Conservation (phyloP, 92 coral and sea anemone species). For the Phenganax subtilis region DNA sequence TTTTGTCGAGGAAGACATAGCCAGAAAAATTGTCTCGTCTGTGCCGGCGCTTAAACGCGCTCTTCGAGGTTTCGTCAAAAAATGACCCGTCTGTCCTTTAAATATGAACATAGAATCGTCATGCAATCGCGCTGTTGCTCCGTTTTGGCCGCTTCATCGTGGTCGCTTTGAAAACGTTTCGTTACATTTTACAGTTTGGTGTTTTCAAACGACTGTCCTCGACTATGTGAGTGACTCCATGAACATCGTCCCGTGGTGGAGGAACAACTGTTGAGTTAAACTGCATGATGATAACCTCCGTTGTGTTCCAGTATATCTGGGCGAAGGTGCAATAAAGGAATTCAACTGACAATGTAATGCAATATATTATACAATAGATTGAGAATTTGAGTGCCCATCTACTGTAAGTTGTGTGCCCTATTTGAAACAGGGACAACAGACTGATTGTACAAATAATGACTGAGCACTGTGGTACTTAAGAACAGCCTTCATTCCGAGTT, state of each 20-base stretch:
- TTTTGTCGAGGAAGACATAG: no score
- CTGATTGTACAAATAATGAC: neutral
- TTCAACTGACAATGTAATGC: conserved; percentile 8
- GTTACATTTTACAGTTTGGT: no score
- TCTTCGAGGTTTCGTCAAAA: no score
- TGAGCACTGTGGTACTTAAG: neutral
- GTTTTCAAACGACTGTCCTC: neutral
- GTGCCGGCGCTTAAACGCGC: no score
- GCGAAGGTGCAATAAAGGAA: neutral
- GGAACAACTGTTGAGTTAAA: neutral
- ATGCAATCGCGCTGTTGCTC: no score
- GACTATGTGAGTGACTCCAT: neutral
- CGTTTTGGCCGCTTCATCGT: no score
- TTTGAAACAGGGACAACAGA: neutral
- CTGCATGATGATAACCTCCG: neutral
- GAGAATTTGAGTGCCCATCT: neutral
- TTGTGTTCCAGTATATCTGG: neutral
- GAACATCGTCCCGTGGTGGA: neutral
- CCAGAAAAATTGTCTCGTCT: no score
- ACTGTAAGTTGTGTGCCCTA: neutral
- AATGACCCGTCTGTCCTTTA: no score
- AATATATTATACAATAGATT: neutral
- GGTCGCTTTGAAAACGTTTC: no score
- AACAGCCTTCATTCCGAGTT: neutral
- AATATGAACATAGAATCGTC: no score